A percentile compares a stretch with the other conserved stretches of the same genome.
Evolutionary conservation across 2,797 vertebrate genomes (phyloP).

Genomic region (Ataeniobius toweri): DNA sequence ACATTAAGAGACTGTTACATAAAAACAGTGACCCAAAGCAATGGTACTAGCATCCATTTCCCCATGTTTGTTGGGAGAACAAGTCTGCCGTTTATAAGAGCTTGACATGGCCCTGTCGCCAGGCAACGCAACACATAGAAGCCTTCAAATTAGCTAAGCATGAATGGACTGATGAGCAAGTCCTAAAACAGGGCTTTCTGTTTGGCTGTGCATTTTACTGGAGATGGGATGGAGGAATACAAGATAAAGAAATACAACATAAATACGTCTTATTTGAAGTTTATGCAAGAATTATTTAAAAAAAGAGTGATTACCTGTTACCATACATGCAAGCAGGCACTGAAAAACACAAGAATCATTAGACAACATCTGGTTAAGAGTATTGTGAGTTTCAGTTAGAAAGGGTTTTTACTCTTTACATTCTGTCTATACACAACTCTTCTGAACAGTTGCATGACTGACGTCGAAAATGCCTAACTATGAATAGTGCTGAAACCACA

Average conservation of each 20-base stretch:
- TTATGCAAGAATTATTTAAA: background rate
- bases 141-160: slow-evolving; percentile 58
- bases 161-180: slow-evolving; percentile 56
- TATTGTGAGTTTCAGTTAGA: background rate
- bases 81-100: slow-evolving; percentile 52
- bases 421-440: background rate
- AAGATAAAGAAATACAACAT: slow-evolving; percentile 13
- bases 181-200: slow-evolving; percentile 51
- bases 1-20: slow-evolving; percentile 13
- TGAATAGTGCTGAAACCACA: background rate
- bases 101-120: slow-evolving; percentile 54
- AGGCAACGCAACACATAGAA: slow-evolving; percentile 57
- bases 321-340: background rate
- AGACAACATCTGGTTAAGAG: background rate
- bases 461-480: background rate
- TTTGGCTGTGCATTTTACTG: slow-evolving; percentile 40
- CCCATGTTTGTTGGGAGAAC: slow-evolving; percentile 48
- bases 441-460: background rate
- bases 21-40: slow-evolving; percentile 35
- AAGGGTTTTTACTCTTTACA: background rate
- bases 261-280: slow-evolving; percentile 7
- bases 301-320: background rate
- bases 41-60: slow-evolving; percentile 42
- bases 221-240: slow-evolving; percentile 9
- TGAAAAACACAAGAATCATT: background rate